Evolutionary conservation across 2,888 invertebrate genomes (phyloP).

Genomic region (Polydesmus complanatus): DNA sequence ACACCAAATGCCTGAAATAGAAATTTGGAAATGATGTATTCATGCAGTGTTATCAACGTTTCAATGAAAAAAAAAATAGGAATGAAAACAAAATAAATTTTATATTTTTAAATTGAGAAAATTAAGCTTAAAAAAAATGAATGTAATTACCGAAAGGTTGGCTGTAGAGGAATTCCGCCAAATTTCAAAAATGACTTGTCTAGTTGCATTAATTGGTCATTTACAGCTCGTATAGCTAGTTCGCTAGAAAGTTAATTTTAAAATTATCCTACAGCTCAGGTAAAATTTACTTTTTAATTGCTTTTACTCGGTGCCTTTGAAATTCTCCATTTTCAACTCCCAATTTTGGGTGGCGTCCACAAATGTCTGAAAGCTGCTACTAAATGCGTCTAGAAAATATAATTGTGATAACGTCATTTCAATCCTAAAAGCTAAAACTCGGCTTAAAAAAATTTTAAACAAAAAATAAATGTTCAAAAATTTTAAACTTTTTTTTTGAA

Average conservation of each 20-base stretch:
- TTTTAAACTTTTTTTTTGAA: too few relatives aligned
- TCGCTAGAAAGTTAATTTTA: background rate
- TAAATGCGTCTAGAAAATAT: background rate
- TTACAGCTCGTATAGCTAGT: background rate
- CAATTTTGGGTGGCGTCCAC: background rate
- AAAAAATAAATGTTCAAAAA: too few relatives aligned
- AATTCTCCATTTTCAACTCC: background rate
- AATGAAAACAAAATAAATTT: too few relatives aligned
- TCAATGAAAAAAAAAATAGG: too few relatives aligned
- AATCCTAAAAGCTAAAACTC: too few relatives aligned
- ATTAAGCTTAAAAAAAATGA: too few relatives aligned
- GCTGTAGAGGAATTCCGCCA: background rate
- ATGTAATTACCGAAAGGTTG: background rate
- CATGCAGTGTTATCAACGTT: background rate
- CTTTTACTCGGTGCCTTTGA: background rate
- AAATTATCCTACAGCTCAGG: background rate
- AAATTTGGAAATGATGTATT: background rate
- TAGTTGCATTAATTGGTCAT: conserved; percentile 4
- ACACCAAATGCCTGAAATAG: conserved; percentile 1
- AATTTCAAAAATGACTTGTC: background rate
- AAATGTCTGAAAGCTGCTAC: background rate
- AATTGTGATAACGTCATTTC: too few relatives aligned
- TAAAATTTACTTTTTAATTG: background rate
- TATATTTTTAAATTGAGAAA: too few relatives aligned
- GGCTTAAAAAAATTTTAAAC: too few relatives aligned